Evolutionary conservation across 2,797 vertebrate genomes (phyloP).

Genomic region (Fistularia commersonii): DNA sequence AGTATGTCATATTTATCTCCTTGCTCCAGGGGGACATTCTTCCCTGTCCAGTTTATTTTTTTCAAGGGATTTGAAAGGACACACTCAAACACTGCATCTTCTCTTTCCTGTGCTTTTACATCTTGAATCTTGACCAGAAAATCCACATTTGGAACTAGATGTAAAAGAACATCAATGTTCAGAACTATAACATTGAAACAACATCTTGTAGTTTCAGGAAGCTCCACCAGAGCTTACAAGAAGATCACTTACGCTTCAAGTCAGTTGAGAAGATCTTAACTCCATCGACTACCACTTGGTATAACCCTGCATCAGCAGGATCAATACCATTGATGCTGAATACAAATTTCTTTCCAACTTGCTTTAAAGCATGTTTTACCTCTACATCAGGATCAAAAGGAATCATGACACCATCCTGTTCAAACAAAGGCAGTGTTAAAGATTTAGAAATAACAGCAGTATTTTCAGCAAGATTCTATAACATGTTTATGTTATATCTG

Average conservation of each 20-base stretch:
- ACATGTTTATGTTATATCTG: too few relatives aligned
- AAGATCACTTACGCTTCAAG: constrained; percentile 71
- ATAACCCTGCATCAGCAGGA: constrained; percentile 85
- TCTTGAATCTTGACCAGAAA: constrained; percentile 80
- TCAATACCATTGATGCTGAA: constrained; percentile 79
- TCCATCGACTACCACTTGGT: constrained; percentile 84
- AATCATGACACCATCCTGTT: constrained; percentile 82
- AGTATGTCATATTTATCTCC: constrained; percentile 77
- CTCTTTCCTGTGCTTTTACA: constrained; percentile 71
- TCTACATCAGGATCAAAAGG: constrained; percentile 68
- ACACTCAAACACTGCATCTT: constrained; percentile 80
- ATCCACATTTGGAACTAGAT: constrained; percentile 62
- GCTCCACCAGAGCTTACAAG: too few relatives aligned
- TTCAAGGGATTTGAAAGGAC: constrained; percentile 72
- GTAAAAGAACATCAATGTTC: background rate
- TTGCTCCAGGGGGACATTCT: constrained; percentile 60
- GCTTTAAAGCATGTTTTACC: constrained; percentile 76
- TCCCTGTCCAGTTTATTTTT: constrained; percentile 78
- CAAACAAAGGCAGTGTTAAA: background rate
- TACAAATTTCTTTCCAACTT: constrained; percentile 76
- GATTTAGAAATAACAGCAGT: too few relatives aligned
- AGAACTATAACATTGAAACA: background rate
- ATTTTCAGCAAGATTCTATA: too few relatives aligned
- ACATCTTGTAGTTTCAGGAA: too few relatives aligned
- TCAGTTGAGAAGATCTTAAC: constrained; percentile 86